Base-by-base conservation (phyloP, 2,797 vertebrate genomes). In the Sitta carolinensis region DNA sequence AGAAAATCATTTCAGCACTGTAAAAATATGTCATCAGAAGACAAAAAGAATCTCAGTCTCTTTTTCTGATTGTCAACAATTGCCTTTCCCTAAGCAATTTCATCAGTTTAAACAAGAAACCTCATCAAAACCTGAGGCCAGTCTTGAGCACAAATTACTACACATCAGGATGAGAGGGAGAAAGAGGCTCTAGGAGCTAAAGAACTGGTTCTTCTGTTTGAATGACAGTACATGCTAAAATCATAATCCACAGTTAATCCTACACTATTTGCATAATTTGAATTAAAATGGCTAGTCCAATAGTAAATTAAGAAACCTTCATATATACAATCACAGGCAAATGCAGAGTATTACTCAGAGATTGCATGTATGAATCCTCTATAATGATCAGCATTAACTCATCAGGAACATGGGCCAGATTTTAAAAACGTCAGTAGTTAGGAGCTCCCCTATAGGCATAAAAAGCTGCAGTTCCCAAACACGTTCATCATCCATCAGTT, bases 221-320 rank as follows among this genome's bases (percentile, higher is more conserved):
- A 73, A 86, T 76, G 83, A 73, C 59, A 91, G 80, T 61, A 96
- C 91, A 89, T 42, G 83, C 61, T 84, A 82, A 83, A 94, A 82
- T 96, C 91, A 88, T 95, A 96, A 96, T 93, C 96, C 51, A 2
- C 51, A 57, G 74, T 94, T 96, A 96, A 97, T 97, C 95, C 94
- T 93, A 57, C 42, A 48, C 52, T 82, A 94, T 94, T 94, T 94
- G 77, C 95, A 96, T 91, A 94, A 96, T 82, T 94, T 94, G 93
- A 96, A 97, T 96, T 92, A 90, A 96, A 96, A 96, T 90, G 91
- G 85, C 59, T 84, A 88, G 80, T 87, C 85, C 83, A 90, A 79
- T 20, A 81, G 91, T 88, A 95, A 94, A 94, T 82, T 84, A 89
- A 93, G 85, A 88, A 96, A 61, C 77, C 93, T 90, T 91, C 83